These are phyloP conservation scores for Bombyx huttoni DNA, from an alignment of 2,888 invertebrate genomes.

Conservation along the genomic window DNA sequence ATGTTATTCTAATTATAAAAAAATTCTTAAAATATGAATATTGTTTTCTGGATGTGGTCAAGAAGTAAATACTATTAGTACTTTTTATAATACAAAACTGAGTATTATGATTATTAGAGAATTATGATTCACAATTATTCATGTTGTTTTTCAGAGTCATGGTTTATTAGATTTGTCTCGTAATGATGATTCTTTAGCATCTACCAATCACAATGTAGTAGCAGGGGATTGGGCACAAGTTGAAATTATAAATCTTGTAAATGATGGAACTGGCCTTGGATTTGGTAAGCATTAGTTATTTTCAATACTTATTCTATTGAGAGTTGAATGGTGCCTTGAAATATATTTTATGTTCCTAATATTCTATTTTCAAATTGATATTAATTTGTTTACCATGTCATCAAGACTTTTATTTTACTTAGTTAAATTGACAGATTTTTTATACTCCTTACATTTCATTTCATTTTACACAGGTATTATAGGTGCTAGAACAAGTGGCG, in stretches of 20 bases:
- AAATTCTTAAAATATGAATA: no score
- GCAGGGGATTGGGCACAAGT: constrained; percentile 96
- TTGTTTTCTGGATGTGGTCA: no score
- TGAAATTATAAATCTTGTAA: constrained; percentile 96
- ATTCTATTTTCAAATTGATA: no score
- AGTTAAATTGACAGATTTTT: not conserved
- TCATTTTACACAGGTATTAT: constrained; percentile 78
- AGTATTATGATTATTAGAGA: no score
- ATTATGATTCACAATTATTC: no score
- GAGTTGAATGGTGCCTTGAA: no score
- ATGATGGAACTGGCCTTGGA: constrained; percentile 97
- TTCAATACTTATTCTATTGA: no score
- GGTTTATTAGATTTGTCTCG: constrained; percentile 78
- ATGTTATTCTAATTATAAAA: no score
- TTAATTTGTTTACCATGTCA: no score
- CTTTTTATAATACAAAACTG: no score
- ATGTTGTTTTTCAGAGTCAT: constrained; percentile 40
- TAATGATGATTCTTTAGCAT: constrained; percentile 62
- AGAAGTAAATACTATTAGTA: no score
- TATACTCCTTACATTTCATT: not conserved
- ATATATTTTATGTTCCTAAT: no score
- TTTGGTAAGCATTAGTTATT: constrained; percentile 76
- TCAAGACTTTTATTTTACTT: not conserved
- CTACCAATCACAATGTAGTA: constrained; percentile 61
- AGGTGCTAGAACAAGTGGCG: constrained; percentile 96